phyloP scores from a whole-genome alignment of 1,140 invertebrate species.

The Oryzaephilus surinamensis region DNA sequence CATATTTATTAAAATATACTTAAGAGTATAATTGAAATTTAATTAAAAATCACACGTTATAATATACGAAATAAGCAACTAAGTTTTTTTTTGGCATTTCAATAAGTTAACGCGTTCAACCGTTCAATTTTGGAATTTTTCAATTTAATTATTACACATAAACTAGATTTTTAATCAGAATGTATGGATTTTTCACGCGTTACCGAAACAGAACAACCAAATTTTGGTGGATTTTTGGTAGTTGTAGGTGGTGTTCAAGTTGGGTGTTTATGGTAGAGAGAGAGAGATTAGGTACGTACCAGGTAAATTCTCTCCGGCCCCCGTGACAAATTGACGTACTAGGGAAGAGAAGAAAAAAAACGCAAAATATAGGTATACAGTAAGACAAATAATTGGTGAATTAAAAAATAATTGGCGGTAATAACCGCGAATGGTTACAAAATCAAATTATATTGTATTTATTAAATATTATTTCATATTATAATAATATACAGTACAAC shows the following conservation, averaged over 20 bases:
- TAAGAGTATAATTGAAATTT: constrained; percentile 10
- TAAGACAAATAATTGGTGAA: constrained; percentile 28
- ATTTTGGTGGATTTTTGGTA: constrained; percentile 29
- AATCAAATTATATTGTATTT: too few species aligned
- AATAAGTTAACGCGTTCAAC: constrained; percentile 1
- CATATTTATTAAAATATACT: constrained; percentile 1
- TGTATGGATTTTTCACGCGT: constrained; percentile 12
- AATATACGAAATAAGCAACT: too few species aligned
- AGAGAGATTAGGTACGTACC: constrained; percentile 47
- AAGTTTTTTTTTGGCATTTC: constrained; percentile 7
- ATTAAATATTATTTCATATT: too few species aligned
- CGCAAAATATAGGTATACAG: constrained; percentile 38
- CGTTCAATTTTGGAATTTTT: constrained; percentile 12
- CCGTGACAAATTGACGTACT: constrained; percentile 62
- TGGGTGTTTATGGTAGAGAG: constrained; percentile 33
- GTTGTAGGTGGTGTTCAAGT: constrained; percentile 33
- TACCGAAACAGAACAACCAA: constrained; percentile 35
- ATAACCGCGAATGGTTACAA: too few species aligned
- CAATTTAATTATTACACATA: constrained; percentile 5
- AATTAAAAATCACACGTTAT: constrained; percentile 10
- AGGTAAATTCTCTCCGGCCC: constrained; percentile 58
- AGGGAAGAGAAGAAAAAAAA: constrained; percentile 48
- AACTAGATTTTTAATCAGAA: constrained; percentile 2
- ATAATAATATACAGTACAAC: too few species aligned
- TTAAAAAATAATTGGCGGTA: constrained; percentile 8